Base-by-base conservation (phyloP, 2,888 invertebrate species). In the Scotopteryx bipunctaria region DNA sequence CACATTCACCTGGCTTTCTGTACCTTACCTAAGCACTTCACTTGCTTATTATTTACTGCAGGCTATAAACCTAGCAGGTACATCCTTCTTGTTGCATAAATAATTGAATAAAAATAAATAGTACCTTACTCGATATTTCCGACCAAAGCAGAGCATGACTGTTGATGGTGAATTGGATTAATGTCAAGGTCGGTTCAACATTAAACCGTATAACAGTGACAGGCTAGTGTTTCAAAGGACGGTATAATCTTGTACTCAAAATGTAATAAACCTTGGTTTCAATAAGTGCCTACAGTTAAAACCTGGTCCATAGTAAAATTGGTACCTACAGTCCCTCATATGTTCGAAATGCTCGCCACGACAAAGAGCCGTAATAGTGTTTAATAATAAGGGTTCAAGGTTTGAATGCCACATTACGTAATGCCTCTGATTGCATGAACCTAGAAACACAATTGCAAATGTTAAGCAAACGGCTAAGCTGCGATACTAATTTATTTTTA, bases 261-360 rank as follows among this genome's bases (percentile, higher is more conserved):
- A 58, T 51, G 38, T 36, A 42, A 48, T 55, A 50, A 61, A 46
- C 52, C 61, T 59, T 51, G 57, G 53, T 61, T 55, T 44, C 47
- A 50, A 45, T 40, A 55, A 43, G 4, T 27, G 8, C 17, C 25
- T 32, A 25, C 25, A 5, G 16, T 27, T 23, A 19, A 27, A 43
- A 49, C 17, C 23, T 32, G n/a, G 14, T 2, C 19, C 16, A 49
- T 16, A 35, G 32, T 44, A 35, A 23, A 43, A 32, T n/a, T n/a
- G n/a, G n/a, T n/a, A n/a, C 0, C 14, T 23, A 44, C 27, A 36
- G 35, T 36, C 3, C 13, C 17, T 25, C 44, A 44, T 21, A 2
- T 23, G 3, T 9, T 21, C 5, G 5, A 21, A n/a, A n/a, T n/a
- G n/a, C n/a, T n/a, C n/a, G n/a, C n/a, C n/a, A n/a, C n/a, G n/a